Evolutionary conservation across 2,888 invertebrate genomes (phyloP).

Genomic region (Artemia sinica): DNA sequence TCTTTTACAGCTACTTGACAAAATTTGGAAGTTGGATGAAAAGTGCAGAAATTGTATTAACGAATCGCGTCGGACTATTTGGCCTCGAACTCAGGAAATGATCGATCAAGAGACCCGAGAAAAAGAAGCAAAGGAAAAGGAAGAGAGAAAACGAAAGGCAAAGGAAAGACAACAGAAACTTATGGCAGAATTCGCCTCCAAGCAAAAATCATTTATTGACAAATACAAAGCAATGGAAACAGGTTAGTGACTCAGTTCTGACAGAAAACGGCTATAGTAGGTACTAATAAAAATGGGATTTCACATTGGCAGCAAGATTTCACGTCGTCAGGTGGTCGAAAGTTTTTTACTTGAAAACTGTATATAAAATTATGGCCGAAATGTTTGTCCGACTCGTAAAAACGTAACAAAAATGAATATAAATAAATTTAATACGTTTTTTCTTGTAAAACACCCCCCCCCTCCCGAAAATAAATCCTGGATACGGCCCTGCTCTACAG

Average conservation of each 20-base stretch:
- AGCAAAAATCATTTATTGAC: slow-evolving; percentile 80
- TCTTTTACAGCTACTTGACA: slow-evolving; percentile 20
- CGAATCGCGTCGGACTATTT: slow-evolving; percentile 50
- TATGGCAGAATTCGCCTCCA: slow-evolving; percentile 79
- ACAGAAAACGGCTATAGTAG: not conserved
- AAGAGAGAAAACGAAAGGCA: slow-evolving; percentile 63
- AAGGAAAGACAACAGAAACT: slow-evolving; percentile 76
- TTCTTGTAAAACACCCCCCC: too few relatives aligned
- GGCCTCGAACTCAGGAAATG: slow-evolving; percentile 38
- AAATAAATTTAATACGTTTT: too few relatives aligned
- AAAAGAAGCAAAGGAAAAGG: slow-evolving; percentile 52
- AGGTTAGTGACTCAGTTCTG: slow-evolving; percentile 35
- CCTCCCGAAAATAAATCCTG: too few relatives aligned
- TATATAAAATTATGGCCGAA: too few relatives aligned
- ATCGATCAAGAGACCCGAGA: slow-evolving; percentile 17
- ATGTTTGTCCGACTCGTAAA: too few relatives aligned
- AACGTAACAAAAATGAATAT: too few relatives aligned
- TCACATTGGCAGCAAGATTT: too few relatives aligned
- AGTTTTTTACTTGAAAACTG: too few relatives aligned
- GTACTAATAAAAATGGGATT: too few relatives aligned
- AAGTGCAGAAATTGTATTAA: slow-evolving; percentile 36
- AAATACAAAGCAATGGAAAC: slow-evolving; percentile 39
- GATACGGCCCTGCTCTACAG: too few relatives aligned
- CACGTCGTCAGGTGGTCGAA: too few relatives aligned
- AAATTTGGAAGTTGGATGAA: slow-evolving; percentile 22